Evolutionary conservation across 2,797 vertebrate genomes (phyloP).

Genomic region (Onychomys arenicola): DNA sequence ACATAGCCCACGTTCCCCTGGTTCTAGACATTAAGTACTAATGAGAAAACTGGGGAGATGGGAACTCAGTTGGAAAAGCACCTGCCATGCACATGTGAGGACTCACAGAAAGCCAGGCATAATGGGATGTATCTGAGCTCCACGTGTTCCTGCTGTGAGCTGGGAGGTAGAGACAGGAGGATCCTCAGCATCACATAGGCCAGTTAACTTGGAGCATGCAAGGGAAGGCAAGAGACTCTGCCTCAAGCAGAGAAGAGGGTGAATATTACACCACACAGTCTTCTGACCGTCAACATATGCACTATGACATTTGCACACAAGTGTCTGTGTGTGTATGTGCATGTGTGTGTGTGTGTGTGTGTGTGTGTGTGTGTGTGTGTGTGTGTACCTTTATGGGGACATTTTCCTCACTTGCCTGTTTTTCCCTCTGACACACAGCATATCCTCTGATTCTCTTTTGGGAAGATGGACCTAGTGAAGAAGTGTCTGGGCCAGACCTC

Average conservation of each 20-base stretch:
- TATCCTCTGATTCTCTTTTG: rapidly evolving
- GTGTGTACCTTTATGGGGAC: rapidly evolving
- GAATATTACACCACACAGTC: background rate
- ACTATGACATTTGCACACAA: background rate
- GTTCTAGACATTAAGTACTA: background rate
- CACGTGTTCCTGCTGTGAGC: background rate
- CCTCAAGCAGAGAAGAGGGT: background rate
- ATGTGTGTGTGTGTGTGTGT: background rate
- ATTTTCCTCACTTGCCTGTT: background rate
- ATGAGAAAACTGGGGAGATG: background rate
- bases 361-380: background rate
- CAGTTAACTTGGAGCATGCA: background rate
- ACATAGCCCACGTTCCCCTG: background rate
- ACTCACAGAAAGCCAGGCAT: background rate
- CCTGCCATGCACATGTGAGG: background rate
- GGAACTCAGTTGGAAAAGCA: background rate
- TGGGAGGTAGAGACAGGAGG: background rate
- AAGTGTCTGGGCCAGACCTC: rapidly evolving
- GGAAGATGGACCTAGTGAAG: background rate
- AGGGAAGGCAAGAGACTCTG: background rate
- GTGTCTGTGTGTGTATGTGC: background rate
- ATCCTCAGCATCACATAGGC: background rate
- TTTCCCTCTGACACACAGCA: background rate
- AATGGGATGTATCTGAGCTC: background rate
- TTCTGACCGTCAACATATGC: background rate